A percentile compares a stretch with the other conserved stretches of the same genome.
These are phyloP conservation scores for Aurelia sp. DNA, from an alignment of 30 jellyfish, hydroid and myxozoan species.

Conservation along the genomic window DNA sequence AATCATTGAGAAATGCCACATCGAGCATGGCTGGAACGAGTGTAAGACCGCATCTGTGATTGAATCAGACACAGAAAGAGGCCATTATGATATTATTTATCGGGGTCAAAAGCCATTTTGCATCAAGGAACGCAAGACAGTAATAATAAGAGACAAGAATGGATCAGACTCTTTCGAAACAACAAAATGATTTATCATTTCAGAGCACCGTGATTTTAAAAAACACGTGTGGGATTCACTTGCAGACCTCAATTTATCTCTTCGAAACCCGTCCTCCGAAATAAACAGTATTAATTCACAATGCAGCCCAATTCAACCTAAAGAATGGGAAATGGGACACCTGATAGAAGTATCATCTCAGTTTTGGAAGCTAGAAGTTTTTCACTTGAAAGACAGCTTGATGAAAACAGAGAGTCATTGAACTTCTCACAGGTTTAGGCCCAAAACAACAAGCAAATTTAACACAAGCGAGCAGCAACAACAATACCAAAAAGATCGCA, in stretches of 20 bases:
- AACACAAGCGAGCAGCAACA: too few species aligned
- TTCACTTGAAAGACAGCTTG: too few species aligned
- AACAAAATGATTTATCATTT: not conserved
- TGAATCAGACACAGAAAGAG: not conserved
- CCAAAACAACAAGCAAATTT: too few species aligned
- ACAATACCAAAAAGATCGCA: too few species aligned
- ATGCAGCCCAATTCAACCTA: too few species aligned
- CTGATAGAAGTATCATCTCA: too few species aligned
- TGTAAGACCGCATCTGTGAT: conserved; percentile 11
- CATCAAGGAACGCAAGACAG: conserved; percentile 10
- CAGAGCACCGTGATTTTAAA: not conserved
- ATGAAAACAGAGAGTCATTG: too few species aligned
- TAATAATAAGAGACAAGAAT: not conserved
- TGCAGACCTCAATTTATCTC: not conserved
- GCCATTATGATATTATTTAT: not conserved
- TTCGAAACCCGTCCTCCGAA: too few species aligned
- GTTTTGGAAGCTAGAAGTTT: too few species aligned
- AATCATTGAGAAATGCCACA: conserved; percentile 7
- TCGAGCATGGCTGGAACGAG: not conserved
- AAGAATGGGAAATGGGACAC: too few species aligned
- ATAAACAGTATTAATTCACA: too few species aligned
- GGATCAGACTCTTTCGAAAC: not conserved
- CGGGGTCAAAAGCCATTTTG: not conserved
- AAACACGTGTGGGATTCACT: not conserved
- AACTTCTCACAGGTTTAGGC: too few species aligned